These are phyloP conservation scores for Stegodyphus mimosarum DNA, from an alignment of 1,140 invertebrate genomes.

Conservation along the genomic window DNA sequence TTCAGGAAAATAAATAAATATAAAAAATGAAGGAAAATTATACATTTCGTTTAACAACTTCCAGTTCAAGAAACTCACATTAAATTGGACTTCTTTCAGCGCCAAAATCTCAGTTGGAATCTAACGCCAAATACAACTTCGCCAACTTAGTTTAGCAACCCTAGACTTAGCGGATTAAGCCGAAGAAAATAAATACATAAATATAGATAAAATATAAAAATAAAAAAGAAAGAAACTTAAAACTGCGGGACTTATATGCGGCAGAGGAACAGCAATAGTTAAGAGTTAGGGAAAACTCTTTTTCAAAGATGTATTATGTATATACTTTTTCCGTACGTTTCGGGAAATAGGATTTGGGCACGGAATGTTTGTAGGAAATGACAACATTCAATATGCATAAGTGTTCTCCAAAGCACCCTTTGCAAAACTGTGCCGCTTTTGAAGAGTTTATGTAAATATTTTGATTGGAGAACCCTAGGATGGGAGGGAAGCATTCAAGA, in stretches of 20 bases:
- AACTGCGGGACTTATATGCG: background rate
- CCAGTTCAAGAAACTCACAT: too few relatives aligned
- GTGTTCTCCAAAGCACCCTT: background rate
- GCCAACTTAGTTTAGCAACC: background rate
- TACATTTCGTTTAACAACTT: too few relatives aligned
- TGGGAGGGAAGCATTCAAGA: background rate
- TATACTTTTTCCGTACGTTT: background rate
- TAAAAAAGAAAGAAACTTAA: background rate
- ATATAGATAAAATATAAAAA: background rate
- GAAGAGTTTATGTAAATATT: conserved; percentile 3
- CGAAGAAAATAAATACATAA: background rate
- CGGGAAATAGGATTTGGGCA: background rate
- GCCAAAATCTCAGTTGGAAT: too few relatives aligned
- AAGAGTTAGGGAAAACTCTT: background rate
- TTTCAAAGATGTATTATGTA: background rate
- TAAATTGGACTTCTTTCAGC: too few relatives aligned
- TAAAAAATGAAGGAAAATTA: too few relatives aligned
- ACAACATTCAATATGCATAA: conserved; percentile 3
- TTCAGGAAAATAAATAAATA: too few relatives aligned
- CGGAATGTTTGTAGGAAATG: background rate
- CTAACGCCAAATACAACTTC: background rate
- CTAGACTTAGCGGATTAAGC: background rate
- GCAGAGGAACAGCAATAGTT: background rate
- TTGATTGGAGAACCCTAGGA: background rate
- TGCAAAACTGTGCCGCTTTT: background rate